Base-by-base conservation (phyloP, 2,797 vertebrate species). In the Arnoldichthys spilopterus region DNA sequence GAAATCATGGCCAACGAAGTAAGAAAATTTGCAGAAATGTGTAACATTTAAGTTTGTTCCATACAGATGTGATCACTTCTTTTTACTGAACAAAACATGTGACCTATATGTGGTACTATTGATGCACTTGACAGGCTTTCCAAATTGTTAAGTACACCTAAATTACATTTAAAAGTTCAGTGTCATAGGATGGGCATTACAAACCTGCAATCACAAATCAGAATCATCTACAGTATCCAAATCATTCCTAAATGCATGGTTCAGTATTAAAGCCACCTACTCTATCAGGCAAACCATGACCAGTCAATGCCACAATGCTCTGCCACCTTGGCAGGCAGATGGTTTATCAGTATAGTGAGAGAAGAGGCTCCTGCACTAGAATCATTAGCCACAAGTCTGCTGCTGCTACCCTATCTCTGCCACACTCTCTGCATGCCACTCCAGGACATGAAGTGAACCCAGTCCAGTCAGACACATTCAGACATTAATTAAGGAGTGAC, bases 381-480 rank as follows among this genome's bases (percentile, higher is more conserved):
- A 13, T 78, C 76, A 78, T 84, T 73, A 78, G 20, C 64, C 20
- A 62, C 37, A 64, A 24, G 62, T n/a, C 59, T 24, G 34, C 37
- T 70, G 24, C 61, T 45, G 34, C 37, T 24, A 58, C 12, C 4
- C 9, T 70, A 26, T 40, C 68, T 53, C 63, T 58, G 45, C 62
- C 72, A 72, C 71, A 59, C 49, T 54, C 58, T 37, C 76, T 47
- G 54, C 69, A 71, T 69, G 64, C 71, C 62, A 69, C 67, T 74
- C 37, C 22, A 67, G 51, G 70, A 45, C 15, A 80, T 22, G 18
- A 85, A 73, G 53, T 76, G 49, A 62, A 74, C 64, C 68, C 56
- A 54, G 34, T 63, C 53, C 32, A 76, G 51, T 32, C 78, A 78
- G 76, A 68, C 74, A 56, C 43, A 61, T 82, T 85, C 77, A 82